Base-by-base conservation (phyloP, 2,888 invertebrate species). In the Entomobrya multifasciata region DNA sequence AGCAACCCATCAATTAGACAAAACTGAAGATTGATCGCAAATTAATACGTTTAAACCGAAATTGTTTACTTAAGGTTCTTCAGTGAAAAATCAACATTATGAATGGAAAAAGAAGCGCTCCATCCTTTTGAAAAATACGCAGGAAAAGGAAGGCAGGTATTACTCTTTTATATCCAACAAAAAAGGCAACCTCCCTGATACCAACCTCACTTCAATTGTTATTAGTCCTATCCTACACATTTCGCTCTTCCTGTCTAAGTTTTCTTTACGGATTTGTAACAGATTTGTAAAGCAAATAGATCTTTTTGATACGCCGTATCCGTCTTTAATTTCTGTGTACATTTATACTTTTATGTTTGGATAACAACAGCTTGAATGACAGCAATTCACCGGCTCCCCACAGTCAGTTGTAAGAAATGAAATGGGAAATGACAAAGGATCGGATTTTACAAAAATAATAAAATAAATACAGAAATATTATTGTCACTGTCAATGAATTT, bases 81-180 rank as follows among this genome's bases (percentile, higher is more conserved):
- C 60, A 52, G 17, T 1, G 78, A 62, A 62, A 78, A 78, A 47
- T 65, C 49, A 77, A 78, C 62, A 62, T 27, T 41, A 44, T n/a
- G n/a, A n/a, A n/a, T n/a, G n/a, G 52, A n/a, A n/a, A n/a, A 22
- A 27, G 25, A 44, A 62, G 17, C 47, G 41, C 47, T 49, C 47
- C 65, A 76, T 76, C 52, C 25, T 72, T 41, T 20, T 25, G 1
- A 2, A 52, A 47, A 72, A 6, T 22, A 65, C 17, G 22, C 60
- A 60, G 79, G 65, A 55, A 84, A 67, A 84, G 84, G 84, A 77
- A 77, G 84, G 84, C 30, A 70, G 84, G 84, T n/a, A 74, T 84
- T 77, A 65, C 6, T 17, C 80, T 70, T 70, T 60, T 57, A 41
- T 30, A 27, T 22, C 44, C 20, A 3, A 60, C 30, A 20, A 52